A percentile compares a stretch with the other conserved stretches of the same genome.
phyloP scores from a whole-genome alignment of 1,140 invertebrate species.

The Oncopodura yosiiana region DNA sequence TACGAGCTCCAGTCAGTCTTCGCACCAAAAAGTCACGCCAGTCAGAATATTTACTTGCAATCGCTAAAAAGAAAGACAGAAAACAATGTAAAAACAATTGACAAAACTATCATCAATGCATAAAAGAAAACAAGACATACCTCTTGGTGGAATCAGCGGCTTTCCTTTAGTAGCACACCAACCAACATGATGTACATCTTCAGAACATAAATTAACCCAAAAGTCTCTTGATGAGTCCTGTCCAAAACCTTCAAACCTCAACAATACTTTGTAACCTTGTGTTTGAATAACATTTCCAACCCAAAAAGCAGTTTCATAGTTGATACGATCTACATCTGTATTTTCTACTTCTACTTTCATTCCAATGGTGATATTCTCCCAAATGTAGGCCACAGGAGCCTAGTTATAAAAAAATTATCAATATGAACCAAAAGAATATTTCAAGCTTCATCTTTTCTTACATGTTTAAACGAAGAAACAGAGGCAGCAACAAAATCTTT shows the following conservation, averaged over 20 bases:
- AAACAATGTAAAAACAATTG: conserved; percentile 11
- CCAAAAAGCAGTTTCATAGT: conserved; percentile 75
- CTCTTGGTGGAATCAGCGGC: conserved; percentile 83
- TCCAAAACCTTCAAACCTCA: conserved; percentile 90
- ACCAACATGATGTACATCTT: conserved; percentile 86
- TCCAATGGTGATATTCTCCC: conserved; percentile 83
- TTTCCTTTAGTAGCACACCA: conserved; percentile 94
- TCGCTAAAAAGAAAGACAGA: conserved; percentile 43
- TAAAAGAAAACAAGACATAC: conserved; percentile 40
- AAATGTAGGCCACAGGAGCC: conserved; percentile 81
- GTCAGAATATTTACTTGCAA: conserved; percentile 83
- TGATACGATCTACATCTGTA: conserved; percentile 61
- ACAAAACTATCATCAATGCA: too few relatives aligned
- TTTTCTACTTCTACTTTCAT: conserved; percentile 95
- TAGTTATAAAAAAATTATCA: conserved; percentile 36
- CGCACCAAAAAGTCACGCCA: conserved; percentile 92
- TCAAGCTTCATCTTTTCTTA: conserved; percentile 38
- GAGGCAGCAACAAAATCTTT: conserved; percentile 72
- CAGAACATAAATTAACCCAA: conserved; percentile 88
- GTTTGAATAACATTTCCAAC: conserved; percentile 85
- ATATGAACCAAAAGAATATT: neutral
- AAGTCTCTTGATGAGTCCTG: conserved; percentile 79
- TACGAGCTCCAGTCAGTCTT: conserved; percentile 80
- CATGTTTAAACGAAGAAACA: conserved; percentile 81
- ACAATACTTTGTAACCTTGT: conserved; percentile 75